Evolutionary conservation across 1,140 invertebrate species (phyloP).

Genomic region (Coelopa frigida): DNA sequence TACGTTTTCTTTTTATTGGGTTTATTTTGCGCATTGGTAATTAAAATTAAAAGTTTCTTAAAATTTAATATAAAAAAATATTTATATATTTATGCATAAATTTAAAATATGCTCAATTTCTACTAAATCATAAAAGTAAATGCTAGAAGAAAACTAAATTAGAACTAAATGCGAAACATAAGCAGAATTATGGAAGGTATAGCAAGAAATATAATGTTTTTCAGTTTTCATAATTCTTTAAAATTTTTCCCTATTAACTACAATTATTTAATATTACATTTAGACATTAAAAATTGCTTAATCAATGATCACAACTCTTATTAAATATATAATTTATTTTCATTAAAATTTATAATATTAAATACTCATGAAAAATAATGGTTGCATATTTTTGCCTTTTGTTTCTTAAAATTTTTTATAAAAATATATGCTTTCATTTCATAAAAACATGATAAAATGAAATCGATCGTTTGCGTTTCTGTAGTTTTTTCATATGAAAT

Average conservation of each 20-base stretch:
- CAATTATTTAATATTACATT: neutral
- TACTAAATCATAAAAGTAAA: constrained; percentile 2
- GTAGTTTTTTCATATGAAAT: no score
- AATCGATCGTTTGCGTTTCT: no score
- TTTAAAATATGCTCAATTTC: constrained; percentile 8
- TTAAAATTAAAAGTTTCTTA: neutral
- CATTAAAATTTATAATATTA: constrained; percentile 9
- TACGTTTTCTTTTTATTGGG: no score
- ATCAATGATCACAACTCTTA: constrained; percentile 46
- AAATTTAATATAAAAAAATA: neutral
- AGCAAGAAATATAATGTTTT: no score
- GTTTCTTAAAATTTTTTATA: constrained; percentile 1
- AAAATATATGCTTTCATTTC: no score
- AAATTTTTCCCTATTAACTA: neutral
- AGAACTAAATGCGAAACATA: no score
- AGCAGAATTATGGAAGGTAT: no score
- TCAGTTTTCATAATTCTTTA: no score
- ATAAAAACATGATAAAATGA: no score
- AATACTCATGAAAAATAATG: constrained; percentile 4
- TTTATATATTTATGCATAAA: constrained; percentile 11
- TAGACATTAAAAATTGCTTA: constrained; percentile 33
- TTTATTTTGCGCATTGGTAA: neutral
- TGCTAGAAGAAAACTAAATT: neutral
- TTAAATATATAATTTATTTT: constrained; percentile 33
- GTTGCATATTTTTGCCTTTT: neutral